Evolutionary conservation across 2,888 invertebrate genomes (phyloP).

Genomic region (Rhagonycha lutea): DNA sequence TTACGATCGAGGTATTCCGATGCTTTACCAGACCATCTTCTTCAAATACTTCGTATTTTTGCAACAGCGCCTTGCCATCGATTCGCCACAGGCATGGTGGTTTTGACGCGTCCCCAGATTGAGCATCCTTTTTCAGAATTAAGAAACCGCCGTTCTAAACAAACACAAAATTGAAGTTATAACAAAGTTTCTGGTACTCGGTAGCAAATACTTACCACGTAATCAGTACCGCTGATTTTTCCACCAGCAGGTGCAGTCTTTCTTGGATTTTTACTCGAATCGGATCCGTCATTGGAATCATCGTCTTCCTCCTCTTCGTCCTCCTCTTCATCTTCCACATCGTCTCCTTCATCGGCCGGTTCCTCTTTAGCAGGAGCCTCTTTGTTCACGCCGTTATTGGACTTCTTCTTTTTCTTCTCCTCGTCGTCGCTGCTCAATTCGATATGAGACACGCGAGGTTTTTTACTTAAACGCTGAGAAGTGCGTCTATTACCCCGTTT

Average conservation of each 20-base stretch:
- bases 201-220: constrained; percentile 20
- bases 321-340: constrained; percentile 2
- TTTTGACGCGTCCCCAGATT: constrained; percentile 47
- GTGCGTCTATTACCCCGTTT: constrained; percentile 42
- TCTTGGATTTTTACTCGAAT: not conserved
- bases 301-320: constrained; percentile 6
- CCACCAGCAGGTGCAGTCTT: constrained; percentile 12
- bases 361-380: constrained; percentile 21
- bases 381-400: constrained; percentile 38
- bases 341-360: not conserved
- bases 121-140: constrained; percentile 52
- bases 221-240: constrained; percentile 23
- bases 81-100: constrained; percentile 54
- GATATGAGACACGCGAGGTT: constrained; percentile 41
- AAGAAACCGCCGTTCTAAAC: constrained; percentile 53
- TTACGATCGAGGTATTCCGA: constrained; percentile 53
- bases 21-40: constrained; percentile 49
- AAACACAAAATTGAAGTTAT: not conserved
- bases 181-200: not conserved
- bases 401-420: constrained; percentile 29
- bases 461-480: constrained; percentile 45
- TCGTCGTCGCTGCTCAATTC: constrained; percentile 39
- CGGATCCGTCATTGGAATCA: not conserved
- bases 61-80: constrained; percentile 56
- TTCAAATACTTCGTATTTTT: constrained; percentile 55